Conservation (phyloP, 2,888 invertebrate species). For the Itoplectis maculator region DNA sequence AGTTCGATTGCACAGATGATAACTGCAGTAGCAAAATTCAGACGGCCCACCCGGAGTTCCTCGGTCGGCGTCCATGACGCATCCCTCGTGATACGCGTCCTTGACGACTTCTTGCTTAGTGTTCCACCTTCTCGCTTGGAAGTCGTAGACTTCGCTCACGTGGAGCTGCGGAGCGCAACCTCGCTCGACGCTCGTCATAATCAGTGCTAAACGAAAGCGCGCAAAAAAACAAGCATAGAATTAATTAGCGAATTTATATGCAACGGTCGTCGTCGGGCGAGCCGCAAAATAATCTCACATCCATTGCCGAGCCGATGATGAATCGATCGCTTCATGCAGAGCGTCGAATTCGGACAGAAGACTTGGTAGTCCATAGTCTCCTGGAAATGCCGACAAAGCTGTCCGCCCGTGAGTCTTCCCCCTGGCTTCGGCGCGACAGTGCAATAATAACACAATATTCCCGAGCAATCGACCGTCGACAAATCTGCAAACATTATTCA, state of each 20-base stretch:
- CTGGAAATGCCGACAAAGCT: constrained; percentile 92
- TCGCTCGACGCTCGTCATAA: constrained; percentile 87
- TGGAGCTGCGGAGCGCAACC: constrained; percentile 92
- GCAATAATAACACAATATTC: constrained; percentile 91
- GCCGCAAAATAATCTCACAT: constrained; percentile 85
- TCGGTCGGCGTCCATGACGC: constrained; percentile 88
- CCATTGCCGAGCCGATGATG: constrained; percentile 87
- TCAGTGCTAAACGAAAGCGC: constrained; percentile 85
- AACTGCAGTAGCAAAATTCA: constrained; percentile 91
- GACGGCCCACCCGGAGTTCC: constrained; percentile 87
- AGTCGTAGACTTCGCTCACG: constrained; percentile 87
- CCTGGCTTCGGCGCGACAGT: constrained; percentile 87
- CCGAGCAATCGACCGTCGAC: constrained; percentile 82
- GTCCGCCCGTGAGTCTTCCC: constrained; percentile 87
- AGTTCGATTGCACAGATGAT: constrained; percentile 89
- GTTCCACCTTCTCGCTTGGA: constrained; percentile 87
- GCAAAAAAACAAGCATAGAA: constrained; percentile 56
- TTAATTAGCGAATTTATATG: constrained; percentile 16
- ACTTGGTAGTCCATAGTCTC: constrained; percentile 89
- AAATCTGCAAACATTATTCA: constrained; percentile 68
- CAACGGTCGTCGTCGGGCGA: background rate
- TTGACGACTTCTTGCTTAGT: constrained; percentile 88
- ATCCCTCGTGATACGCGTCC: constrained; percentile 89
- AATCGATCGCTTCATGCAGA: constrained; percentile 91
- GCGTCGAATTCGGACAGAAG: constrained; percentile 92